These are phyloP conservation scores for Notodonta ziczac DNA, from an alignment of 2,888 invertebrate species.

Conservation along the genomic window DNA sequence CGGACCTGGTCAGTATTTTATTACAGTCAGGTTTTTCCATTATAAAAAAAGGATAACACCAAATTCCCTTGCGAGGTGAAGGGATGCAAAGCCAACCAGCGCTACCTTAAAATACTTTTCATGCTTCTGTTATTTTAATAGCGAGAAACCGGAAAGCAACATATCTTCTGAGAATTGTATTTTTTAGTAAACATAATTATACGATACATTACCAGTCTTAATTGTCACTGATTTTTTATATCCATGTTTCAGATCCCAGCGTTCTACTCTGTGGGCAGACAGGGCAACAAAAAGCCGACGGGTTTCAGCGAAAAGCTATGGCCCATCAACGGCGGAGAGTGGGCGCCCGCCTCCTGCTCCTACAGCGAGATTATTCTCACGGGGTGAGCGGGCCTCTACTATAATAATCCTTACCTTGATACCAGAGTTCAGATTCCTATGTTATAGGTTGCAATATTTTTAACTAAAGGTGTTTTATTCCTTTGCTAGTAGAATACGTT, in stretches of 20 bases:
- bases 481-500: background rate
- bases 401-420: no score
- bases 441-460: no score
- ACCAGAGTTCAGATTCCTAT: no score
- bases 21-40: background rate
- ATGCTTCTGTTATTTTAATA: no score
- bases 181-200: no score
- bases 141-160: no score
- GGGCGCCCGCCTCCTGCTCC: constrained; percentile 97
- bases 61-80: no score
- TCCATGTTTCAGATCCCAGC: constrained; percentile 87
- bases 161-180: no score
- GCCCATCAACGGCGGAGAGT: constrained; percentile 98
- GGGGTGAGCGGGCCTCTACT: constrained; percentile 85
- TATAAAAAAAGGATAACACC: no score
- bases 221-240: background rate
- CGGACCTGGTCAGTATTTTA: constrained; percentile 91
- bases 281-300: constrained; percentile 89
- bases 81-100: no score
- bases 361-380: constrained; percentile 99
- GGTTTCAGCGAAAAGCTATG: constrained; percentile 97
- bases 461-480: no score
- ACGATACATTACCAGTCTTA: background rate
- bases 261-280: constrained; percentile 96
- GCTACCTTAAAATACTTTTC: no score